A percentile compares a stretch with the other conserved stretches of the same genome.
phyloP scores from a whole-genome alignment of 2,113 vertebrate genomes.

The Chunga burmeisteri region DNA sequence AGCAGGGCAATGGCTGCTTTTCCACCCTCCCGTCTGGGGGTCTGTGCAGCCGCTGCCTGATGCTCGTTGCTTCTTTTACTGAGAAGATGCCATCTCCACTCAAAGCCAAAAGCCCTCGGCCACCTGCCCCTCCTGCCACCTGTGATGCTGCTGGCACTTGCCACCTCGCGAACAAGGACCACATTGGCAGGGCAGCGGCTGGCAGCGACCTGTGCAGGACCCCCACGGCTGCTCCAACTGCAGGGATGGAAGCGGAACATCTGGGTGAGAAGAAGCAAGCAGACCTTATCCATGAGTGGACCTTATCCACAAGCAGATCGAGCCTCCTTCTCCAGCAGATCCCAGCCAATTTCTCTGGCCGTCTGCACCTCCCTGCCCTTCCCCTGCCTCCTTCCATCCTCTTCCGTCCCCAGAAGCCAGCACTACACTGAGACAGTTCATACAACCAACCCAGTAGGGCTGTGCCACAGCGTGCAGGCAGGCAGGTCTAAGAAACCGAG shows the following conservation, averaged over 20 bases:
- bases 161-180: neutral
- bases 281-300: rapidly evolving
- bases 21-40: neutral
- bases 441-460: too few relatives aligned
- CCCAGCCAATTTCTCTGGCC: neutral
- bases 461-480: neutral
- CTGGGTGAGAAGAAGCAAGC: rapidly evolving
- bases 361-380: neutral
- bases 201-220: neutral
- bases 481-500: neutral
- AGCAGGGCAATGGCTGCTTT: neutral
- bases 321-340: neutral
- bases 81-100: neutral
- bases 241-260: rapidly evolving
- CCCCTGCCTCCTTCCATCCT: neutral
- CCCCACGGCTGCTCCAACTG: rapidly evolving
- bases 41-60: neutral
- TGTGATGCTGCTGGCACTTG: neutral
- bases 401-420: neutral
- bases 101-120: neutral
- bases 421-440: neutral
- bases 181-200: neutral
- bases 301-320: rapidly evolving
- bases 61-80: neutral
- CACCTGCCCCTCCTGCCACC: neutral